These are phyloP conservation scores for Camponotus floridanus DNA, from an alignment of 1,140 invertebrate species.

Conservation along the genomic window DNA sequence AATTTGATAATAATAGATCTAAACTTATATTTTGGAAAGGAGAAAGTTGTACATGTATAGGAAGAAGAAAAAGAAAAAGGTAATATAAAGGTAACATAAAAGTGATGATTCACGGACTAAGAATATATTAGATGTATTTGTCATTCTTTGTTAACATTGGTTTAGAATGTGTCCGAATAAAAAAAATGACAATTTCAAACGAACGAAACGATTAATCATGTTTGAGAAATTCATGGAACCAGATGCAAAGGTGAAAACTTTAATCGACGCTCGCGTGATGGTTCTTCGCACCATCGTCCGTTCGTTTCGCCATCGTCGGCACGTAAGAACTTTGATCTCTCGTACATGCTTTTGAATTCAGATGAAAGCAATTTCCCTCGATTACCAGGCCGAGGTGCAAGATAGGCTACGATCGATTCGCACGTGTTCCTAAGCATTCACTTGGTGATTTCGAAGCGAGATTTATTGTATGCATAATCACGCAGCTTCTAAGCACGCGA, in stretches of 20 bases:
- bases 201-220: constrained; percentile 62
- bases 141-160: constrained; percentile 30
- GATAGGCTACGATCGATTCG: constrained; percentile 63
- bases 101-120: neutral
- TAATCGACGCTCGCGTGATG: constrained; percentile 67
- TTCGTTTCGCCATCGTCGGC: constrained; percentile 48
- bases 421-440: constrained; percentile 63
- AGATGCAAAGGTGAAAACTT: constrained; percentile 67
- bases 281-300: constrained; percentile 42
- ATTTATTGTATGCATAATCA: constrained; percentile 66
- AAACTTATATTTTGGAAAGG: neutral
- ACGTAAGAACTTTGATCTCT: constrained; percentile 73
- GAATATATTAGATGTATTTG: constrained; percentile 19
- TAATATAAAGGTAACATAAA: neutral
- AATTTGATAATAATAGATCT: constrained; percentile 10
- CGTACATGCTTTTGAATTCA: constrained; percentile 68
- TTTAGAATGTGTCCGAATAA: constrained; percentile 6
- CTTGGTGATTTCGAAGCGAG: constrained; percentile 57
- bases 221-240: constrained; percentile 48
- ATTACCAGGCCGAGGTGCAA: constrained; percentile 54
- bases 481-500: constrained; percentile 60
- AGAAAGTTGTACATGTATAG: neutral
- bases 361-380: constrained; percentile 73
- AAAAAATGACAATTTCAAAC: constrained; percentile 36
- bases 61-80: neutral